Percentiles rank a stretch among this genome's conserved stretches.
Evolutionary conservation across 1,140 invertebrate species (phyloP).

Genomic region (Drosophila burlai): DNA sequence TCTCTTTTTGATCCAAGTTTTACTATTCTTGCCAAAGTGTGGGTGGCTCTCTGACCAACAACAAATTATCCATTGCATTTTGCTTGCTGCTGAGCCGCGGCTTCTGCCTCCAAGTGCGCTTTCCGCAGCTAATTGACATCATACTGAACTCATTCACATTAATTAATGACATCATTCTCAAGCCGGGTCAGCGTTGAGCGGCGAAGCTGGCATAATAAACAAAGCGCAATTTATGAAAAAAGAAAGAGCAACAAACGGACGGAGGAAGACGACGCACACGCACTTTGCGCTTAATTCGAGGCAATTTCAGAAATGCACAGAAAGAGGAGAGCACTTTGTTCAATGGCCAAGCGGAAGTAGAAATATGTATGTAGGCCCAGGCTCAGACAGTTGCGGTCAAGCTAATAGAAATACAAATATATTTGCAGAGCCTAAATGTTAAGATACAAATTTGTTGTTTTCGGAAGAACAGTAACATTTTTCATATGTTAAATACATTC

Average conservation of each 20-base stretch:
- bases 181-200: slow-evolving; percentile 49
- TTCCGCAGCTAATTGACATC: slow-evolving; percentile 83
- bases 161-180: slow-evolving; percentile 82
- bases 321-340: slow-evolving; percentile 25
- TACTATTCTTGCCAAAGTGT: slow-evolving; percentile 10
- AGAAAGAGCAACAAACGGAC: slow-evolving; percentile 44
- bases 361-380: slow-evolving; percentile 6
- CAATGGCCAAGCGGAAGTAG: slow-evolving; percentile 46
- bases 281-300: slow-evolving; percentile 71
- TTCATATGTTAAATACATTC: too few relatives aligned
- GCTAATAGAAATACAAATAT: background rate
- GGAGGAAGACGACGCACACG: slow-evolving; percentile 44
- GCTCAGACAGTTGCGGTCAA: slow-evolving; percentile 9
- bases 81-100: slow-evolving; percentile 22
- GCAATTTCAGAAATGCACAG: slow-evolving; percentile 65
- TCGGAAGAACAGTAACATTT: background rate
- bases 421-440: too few relatives aligned
- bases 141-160: slow-evolving; percentile 84
- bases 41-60: slow-evolving; percentile 49
- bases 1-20: background rate
- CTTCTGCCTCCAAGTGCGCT: slow-evolving; percentile 66
- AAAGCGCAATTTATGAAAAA: slow-evolving; percentile 59
- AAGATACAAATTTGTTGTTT: too few relatives aligned
- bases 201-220: slow-evolving; percentile 40
- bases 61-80: slow-evolving; percentile 62